Evolutionary conservation across 2,797 vertebrate genomes (phyloP), one percentile per base, ranked within the genome.

Genomic region (Buphagus erythrorhynchus): DNA sequence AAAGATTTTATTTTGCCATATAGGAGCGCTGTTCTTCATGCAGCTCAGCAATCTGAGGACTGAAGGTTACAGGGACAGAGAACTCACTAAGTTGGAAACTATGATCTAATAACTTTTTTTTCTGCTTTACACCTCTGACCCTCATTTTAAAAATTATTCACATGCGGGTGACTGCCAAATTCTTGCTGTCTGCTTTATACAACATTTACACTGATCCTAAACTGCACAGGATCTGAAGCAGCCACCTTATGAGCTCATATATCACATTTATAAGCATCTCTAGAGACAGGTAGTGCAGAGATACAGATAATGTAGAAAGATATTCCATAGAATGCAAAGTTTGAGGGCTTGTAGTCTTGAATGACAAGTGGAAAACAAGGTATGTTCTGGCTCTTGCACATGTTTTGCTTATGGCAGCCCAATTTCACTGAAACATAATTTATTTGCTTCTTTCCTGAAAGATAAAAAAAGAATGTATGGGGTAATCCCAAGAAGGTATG

Each of bases 81-180:
- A 86, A 36, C 16, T 86, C 36, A 43, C 55, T 40, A 73, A 66
- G 21, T 6, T 76, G n/a, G 16, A 62, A 73, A 90, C 81, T 40
- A 35, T 46, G 83, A 78, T 88, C 74, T 66, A 89, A 73, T 79
- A 92, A 66, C 29, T 82, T 80, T 49, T 69, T 45, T 46, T 78
- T 48, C 46, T 72, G 10, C 55, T 90, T 90, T 75, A 54, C 59
- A 94, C 46, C 69, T 76, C 59, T 85, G 91, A 88, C 74, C 89
- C 77, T 95, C 36, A 28, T 91, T 90, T 93, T 66, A 69, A 84
- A 79, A 92, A 84, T 79, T 89, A 94, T 93, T 87, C 71, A 48
- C 63, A 63, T 28, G 43, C 0, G 0, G 4, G 33, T 79, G 43
- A 67, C 81, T 91, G 94, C 71, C 55, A 96, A 62, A 79, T 87